Evolutionary conservation across 2,888 invertebrate species (phyloP).

Genomic region (Helicoverpa assulta): DNA sequence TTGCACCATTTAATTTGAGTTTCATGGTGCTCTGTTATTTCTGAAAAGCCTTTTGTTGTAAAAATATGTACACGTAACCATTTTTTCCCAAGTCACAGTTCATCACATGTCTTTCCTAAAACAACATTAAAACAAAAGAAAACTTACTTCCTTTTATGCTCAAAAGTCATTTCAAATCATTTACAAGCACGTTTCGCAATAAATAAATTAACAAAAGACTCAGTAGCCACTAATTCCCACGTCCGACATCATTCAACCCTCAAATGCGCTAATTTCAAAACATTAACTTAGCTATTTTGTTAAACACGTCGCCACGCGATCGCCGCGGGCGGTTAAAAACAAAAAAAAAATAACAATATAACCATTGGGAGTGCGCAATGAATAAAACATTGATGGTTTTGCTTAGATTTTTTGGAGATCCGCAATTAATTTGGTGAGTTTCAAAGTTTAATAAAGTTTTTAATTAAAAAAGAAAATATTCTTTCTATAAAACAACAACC

Average conservation of each 20-base stretch:
- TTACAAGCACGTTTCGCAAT: constrained; percentile 39
- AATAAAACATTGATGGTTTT: constrained; percentile 80
- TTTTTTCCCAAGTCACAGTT: neutral
- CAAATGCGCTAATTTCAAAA: constrained; percentile 81
- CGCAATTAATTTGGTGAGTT: constrained; percentile 1
- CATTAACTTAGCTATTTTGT: constrained; percentile 78
- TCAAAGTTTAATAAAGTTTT: neutral
- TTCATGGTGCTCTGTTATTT: too few species aligned
- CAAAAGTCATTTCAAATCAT: constrained; percentile 13
- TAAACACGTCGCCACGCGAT: constrained; percentile 82
- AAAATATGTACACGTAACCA: too few species aligned
- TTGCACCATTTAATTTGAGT: too few species aligned
- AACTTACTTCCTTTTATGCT: neutral
- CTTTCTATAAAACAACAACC: too few species aligned
- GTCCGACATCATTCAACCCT: constrained; percentile 65
- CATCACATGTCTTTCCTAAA: neutral
- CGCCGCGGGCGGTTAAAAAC: constrained; percentile 79
- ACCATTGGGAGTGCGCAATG: constrained; percentile 75
- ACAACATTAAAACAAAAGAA: neutral
- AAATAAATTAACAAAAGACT: constrained; percentile 53
- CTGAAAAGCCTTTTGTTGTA: neutral
- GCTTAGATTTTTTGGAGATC: constrained; percentile 64
- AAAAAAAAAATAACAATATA: constrained; percentile 80
- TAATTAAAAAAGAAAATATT: too few species aligned
- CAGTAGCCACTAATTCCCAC: constrained; percentile 72